phyloP scores from a whole-genome alignment of 2,797 vertebrate species.

The Notolepis coatsorum region DNA sequence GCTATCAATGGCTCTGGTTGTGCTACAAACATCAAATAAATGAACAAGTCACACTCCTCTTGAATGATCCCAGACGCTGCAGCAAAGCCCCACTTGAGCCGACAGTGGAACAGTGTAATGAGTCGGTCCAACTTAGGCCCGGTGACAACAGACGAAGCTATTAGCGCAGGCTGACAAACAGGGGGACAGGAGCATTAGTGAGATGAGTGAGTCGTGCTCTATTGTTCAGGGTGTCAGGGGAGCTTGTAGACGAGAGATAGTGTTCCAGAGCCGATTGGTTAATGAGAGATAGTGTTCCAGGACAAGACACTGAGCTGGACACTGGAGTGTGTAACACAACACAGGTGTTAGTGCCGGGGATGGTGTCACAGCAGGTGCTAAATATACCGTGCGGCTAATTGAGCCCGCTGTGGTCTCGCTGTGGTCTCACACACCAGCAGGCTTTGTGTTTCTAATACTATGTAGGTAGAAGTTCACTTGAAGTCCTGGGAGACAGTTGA shows the following conservation, averaged over 20 bases:
- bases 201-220: constrained; percentile 50
- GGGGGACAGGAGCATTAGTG: constrained; percentile 54
- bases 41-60: background rate
- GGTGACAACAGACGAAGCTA: constrained; percentile 44
- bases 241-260: constrained; percentile 61
- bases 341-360: constrained; percentile 47
- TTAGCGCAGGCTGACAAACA: constrained; percentile 30
- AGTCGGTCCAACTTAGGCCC: constrained; percentile 12
- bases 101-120: constrained; percentile 13
- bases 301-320: constrained; percentile 10
- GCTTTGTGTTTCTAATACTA: background rate
- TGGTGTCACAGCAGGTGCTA: constrained; percentile 49
- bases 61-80: background rate
- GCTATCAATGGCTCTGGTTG: no score
- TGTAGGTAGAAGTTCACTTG: no score
- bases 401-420: constrained; percentile 5
- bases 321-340: constrained; percentile 52
- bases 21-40: no score
- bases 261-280: no score
- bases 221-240: constrained; percentile 67
- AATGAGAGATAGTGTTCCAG: constrained; percentile 67
- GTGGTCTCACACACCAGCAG: no score
- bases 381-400: no score
- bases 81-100: background rate
- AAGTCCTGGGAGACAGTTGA: no score